Evolutionary conservation across 2,888 invertebrate species (phyloP).

Genomic region (Agapostemon virescens): DNA sequence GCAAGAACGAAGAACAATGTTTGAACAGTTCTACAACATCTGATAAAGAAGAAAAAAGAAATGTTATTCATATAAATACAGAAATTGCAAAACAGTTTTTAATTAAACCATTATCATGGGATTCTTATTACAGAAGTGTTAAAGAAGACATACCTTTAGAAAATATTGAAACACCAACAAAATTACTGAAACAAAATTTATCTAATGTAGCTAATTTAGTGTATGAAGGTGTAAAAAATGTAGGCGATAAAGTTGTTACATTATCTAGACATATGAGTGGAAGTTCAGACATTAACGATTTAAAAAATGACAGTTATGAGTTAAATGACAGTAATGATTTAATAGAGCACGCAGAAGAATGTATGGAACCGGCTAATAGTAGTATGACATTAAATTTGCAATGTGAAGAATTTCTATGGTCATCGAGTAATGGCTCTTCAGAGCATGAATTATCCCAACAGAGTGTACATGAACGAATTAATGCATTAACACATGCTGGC

Average conservation of each 20-base stretch:
- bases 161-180: conserved; percentile 85
- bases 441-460: conserved; percentile 85
- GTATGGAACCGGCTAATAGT: conserved; percentile 68
- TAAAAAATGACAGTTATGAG: conserved; percentile 77
- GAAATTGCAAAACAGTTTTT: conserved; percentile 89
- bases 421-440: conserved; percentile 85
- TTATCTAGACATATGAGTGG: conserved; percentile 88
- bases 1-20: conserved; percentile 61
- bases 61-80: conserved; percentile 89
- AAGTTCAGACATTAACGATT: conserved; percentile 86
- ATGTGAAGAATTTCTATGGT: conserved; percentile 85
- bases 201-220: conserved; percentile 88
- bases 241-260: conserved; percentile 88
- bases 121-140: conserved; percentile 82
- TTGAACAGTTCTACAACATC: conserved; percentile 57
- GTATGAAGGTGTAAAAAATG: conserved; percentile 88
- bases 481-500: conserved; percentile 83
- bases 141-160: conserved; percentile 86
- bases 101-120: conserved; percentile 88
- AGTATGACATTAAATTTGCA: conserved; percentile 78
- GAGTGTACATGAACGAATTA: conserved; percentile 83
- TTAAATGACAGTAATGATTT: conserved; percentile 79
- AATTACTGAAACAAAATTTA: conserved; percentile 88
- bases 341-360: conserved; percentile 75
- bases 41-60: conserved; percentile 81